Conservation (phyloP, 2,113 vertebrate genomes). For the Synchiropus splendidus region DNA sequence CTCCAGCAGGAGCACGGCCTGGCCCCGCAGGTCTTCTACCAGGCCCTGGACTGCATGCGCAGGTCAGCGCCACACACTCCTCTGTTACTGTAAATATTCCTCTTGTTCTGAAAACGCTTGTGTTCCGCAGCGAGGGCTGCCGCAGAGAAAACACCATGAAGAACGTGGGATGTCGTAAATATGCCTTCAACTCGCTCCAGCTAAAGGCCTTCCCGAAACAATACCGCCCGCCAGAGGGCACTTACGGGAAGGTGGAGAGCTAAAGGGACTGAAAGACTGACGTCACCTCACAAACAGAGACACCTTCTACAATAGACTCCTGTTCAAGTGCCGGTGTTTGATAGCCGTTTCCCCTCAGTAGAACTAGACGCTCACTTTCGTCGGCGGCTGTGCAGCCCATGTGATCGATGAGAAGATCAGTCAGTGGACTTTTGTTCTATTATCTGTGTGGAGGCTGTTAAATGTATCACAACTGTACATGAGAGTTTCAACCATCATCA, state of each 20-base stretch:
- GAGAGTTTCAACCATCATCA: too few relatives aligned
- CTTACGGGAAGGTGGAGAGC: slow-evolving; percentile 95
- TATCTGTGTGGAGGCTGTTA: too few relatives aligned
- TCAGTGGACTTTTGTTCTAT: too few relatives aligned
- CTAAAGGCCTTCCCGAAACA: slow-evolving; percentile 98
- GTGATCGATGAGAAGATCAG: too few relatives aligned
- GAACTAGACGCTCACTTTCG: slow-evolving; percentile 20
- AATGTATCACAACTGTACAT: too few relatives aligned
- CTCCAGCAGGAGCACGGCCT: slow-evolving; percentile 92
- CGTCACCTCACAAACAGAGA: slow-evolving; percentile 18
- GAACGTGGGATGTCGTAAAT: slow-evolving; percentile 99
- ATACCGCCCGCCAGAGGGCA: slow-evolving; percentile 97
- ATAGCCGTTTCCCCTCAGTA: slow-evolving; percentile 22
- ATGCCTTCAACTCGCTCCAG: slow-evolving; percentile 96
- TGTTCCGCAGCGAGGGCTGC: slow-evolving; percentile 86
- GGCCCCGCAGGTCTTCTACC: slow-evolving; percentile 95
- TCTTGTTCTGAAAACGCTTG: not conserved
- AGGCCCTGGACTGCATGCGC: slow-evolving; percentile 98
- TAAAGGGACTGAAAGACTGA: slow-evolving; percentile 60
- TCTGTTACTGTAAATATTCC: not conserved
- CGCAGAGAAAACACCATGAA: slow-evolving; percentile 99
- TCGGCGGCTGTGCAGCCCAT: slow-evolving; percentile 19
- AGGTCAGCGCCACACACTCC: slow-evolving; percentile 68
- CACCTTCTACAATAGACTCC: slow-evolving; percentile 11
- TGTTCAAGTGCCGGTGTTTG: slow-evolving; percentile 50